Base-by-base conservation (phyloP, 2,113 vertebrate genomes). In the Centropus bengalensis region DNA sequence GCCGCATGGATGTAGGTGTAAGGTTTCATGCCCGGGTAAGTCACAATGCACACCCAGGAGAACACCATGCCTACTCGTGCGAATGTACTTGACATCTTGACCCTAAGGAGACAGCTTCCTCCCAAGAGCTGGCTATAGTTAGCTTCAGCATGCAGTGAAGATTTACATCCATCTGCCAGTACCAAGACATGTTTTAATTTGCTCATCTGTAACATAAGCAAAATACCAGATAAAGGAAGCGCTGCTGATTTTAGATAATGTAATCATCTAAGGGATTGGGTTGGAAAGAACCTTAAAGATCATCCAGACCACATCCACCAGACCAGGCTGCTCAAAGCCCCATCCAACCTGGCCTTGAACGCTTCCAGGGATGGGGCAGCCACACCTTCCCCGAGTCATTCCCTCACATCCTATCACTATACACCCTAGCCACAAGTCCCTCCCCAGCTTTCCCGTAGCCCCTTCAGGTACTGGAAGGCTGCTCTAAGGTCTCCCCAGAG, bases 131-230 rank as follows among this genome's bases (percentile, higher is more conserved):
- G 26, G 86, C 83, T 96, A 94, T 75, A 94, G 92, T 93, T 94
- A 96, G 91, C 90, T 93, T 74, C 91, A 83, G 74, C 38, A 90
- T 70, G 83, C 76, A 81, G 83, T 36, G 68, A 94, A 81, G 52
- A 93, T 83, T 83, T 86, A 91, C 44, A 88, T 82, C 92, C 92
- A 96, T 96, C 94, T 96, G 96, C 71, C 76, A 90, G 71, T 45
- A 44, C 70, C 77, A 83, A 91, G 51, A 86, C 74, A 79, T 0
- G 2, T 89, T 96, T 91, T 77, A 59, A 74, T 90, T 93, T 83
- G 52, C 60, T 96, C 42, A 90, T 93, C 90, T 22, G 51, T 86
- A 95, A 90, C 1, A 2, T 59, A 83, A 8, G 64, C 79, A 90
- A 86, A 54, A 38, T 8, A 86, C 3, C 76, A 80, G 78, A 88